These are phyloP conservation scores for Diprion similis DNA, from an alignment of 1,140 invertebrate genomes.

Conservation along the genomic window DNA sequence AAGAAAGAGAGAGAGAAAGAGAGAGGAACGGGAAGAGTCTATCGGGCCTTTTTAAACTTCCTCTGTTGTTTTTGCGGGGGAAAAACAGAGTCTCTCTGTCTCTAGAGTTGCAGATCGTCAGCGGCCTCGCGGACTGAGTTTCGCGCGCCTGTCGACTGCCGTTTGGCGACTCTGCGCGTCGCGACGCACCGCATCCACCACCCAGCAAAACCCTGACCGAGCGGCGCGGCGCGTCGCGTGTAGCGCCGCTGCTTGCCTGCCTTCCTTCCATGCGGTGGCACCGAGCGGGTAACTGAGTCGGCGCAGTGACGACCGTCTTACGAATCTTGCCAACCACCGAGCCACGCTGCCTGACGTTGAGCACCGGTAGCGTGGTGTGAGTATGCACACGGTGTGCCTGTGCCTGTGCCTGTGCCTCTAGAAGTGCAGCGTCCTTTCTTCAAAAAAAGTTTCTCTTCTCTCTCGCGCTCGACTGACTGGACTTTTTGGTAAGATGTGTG, in stretches of 20 bases:
- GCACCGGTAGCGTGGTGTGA: no score
- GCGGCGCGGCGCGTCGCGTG: slow-evolving; percentile 34
- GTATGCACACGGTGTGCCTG: no score
- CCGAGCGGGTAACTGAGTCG: slow-evolving; percentile 51
- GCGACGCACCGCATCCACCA: background rate
- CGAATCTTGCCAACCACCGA: slow-evolving; percentile 17
- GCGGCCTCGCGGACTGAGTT: background rate
- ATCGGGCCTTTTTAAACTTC: slow-evolving; percentile 18
- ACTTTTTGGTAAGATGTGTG: no score
- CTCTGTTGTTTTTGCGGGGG: background rate
- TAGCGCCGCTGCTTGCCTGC: slow-evolving; percentile 60
- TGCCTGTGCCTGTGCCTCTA: no score
- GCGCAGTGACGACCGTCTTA: slow-evolving; percentile 43
- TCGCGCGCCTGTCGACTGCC: slow-evolving; percentile 7
- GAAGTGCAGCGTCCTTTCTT: no score
- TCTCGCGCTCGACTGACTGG: no score
- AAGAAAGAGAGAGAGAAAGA: background rate
- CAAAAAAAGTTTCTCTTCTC: no score
- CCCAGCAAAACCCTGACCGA: background rate
- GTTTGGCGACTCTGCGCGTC: background rate
- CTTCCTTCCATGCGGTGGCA: slow-evolving; percentile 48
- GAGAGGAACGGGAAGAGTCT: background rate
- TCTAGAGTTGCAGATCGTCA: background rate
- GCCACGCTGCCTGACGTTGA: slow-evolving; percentile 29
- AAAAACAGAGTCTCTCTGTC: slow-evolving; percentile 9